Evolutionary conservation across 2,113 vertebrate genomes (phyloP).

Genomic region (Dipodomys spectabilis): DNA sequence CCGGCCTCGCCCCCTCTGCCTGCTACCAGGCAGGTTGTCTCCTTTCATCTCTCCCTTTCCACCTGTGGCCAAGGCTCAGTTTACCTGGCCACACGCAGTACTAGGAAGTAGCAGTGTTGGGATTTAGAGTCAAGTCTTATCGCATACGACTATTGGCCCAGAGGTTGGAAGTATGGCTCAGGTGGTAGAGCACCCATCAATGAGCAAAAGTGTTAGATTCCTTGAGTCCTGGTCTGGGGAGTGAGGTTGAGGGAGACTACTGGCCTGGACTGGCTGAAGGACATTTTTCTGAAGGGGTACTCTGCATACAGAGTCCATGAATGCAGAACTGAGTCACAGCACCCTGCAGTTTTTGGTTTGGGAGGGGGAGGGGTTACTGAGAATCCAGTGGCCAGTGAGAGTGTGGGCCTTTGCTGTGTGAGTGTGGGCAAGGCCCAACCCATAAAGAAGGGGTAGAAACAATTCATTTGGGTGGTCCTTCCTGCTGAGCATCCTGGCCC

Average conservation of each 20-base stretch:
- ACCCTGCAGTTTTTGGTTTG: background rate
- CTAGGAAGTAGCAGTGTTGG: background rate
- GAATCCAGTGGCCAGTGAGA: background rate
- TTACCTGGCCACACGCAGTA: background rate
- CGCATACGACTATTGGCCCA: background rate
- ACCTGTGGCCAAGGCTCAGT: too few species aligned
- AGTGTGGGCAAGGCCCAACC: too few species aligned
- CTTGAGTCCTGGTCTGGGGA: too few species aligned
- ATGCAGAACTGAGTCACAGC: background rate
- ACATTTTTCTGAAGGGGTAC: too few species aligned
- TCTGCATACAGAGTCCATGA: background rate
- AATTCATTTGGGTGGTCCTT: background rate
- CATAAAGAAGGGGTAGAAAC: background rate
- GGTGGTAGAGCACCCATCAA: too few species aligned
- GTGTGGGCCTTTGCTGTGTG: too few species aligned
- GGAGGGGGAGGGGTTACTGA: background rate
- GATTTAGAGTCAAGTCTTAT: background rate
- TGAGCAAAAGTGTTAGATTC: too few species aligned
- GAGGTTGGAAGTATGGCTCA: too few species aligned
- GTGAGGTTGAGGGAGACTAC: background rate
- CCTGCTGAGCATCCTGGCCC: background rate
- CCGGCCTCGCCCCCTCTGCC: accelerated
- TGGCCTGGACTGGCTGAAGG: background rate
- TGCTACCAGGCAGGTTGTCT: too few species aligned
- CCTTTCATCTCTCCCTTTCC: background rate